phyloP scores from a whole-genome alignment of 2,797 vertebrate genomes.

The Arremon brunneinucha region DNA sequence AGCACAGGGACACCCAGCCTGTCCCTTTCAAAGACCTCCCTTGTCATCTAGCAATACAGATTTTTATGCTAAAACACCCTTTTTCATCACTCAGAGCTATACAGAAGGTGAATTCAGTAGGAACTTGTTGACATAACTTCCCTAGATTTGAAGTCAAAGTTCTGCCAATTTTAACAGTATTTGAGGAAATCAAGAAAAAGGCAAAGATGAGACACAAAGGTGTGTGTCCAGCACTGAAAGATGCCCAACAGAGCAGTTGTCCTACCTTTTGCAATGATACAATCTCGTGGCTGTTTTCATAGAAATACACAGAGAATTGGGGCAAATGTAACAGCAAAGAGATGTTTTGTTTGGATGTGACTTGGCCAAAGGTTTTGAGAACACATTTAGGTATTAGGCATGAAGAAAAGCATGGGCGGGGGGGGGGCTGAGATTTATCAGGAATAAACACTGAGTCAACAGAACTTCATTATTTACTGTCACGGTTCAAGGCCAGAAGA shows the following conservation, averaged over 20 bases:
- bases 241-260: neutral
- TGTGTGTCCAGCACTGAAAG: neutral
- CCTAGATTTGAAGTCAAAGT: neutral
- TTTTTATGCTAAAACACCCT: neutral
- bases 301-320: neutral
- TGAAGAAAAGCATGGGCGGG: neutral
- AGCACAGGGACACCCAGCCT: neutral
- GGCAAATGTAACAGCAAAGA: neutral
- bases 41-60: neutral
- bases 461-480: constrained; percentile 39
- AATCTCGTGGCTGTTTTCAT: neutral
- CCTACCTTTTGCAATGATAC: neutral
- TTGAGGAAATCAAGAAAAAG: neutral
- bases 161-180: neutral
- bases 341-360: neutral
- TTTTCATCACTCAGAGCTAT: neutral
- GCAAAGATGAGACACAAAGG: neutral
- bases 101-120: neutral
- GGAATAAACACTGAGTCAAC: constrained; percentile 35
- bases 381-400: neutral
- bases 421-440: neutral
- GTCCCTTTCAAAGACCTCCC: neutral
- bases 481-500: constrained; percentile 19
- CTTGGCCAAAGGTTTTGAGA: neutral
- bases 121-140: neutral